These are phyloP conservation scores for Sceloporus undulatus DNA, from an alignment of 2,113 vertebrate species.

Conservation along the genomic window DNA sequence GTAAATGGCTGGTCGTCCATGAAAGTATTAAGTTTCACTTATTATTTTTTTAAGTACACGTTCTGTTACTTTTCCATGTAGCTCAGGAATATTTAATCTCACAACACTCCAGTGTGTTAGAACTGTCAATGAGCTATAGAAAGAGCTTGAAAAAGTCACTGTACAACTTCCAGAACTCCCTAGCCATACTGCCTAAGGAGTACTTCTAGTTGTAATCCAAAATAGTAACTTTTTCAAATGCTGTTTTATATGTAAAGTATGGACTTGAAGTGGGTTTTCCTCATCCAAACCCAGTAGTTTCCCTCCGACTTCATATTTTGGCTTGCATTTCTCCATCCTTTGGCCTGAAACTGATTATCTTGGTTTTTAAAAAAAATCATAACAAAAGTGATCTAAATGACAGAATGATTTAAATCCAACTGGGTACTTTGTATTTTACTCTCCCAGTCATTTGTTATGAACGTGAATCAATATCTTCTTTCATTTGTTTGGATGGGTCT, in stretches of 20 bases:
- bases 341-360: not conserved
- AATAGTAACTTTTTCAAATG: no score
- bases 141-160: no score
- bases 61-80: not conserved
- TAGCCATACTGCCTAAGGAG: not conserved
- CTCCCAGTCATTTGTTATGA: slow-evolving; percentile 40
- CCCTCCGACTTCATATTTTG: no score
- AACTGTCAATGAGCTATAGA: not conserved
- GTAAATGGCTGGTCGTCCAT: no score
- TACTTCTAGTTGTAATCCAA: no score
- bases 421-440: slow-evolving; percentile 13
- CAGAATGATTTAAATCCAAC: not conserved
- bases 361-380: not conserved
- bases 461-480: slow-evolving; percentile 40
- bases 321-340: not conserved
- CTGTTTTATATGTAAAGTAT: no score
- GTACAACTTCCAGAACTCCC: no score
- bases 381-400: not conserved
- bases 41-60: no score
- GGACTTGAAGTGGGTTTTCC: no score
- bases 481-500: slow-evolving; percentile 56
- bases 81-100: not conserved
- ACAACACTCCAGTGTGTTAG: no score
- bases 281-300: no score
- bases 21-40: no score